phyloP scores from a whole-genome alignment of 2,888 invertebrate species.

The Hoplodrina blanda region DNA sequence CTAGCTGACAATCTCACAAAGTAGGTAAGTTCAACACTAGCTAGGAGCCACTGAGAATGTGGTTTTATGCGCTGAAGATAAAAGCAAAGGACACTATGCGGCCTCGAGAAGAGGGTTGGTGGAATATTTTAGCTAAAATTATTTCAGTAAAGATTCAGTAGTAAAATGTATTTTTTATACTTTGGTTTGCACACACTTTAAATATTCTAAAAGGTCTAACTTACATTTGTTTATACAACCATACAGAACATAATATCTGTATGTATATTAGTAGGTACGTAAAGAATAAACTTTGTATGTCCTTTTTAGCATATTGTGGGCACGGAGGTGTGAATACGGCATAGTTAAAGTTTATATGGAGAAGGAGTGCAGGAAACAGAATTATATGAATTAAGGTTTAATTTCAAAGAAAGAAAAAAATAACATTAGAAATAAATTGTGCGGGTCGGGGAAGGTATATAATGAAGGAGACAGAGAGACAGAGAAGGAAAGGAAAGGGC shows the following conservation, averaged over 20 bases:
- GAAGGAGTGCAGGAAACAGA: no score
- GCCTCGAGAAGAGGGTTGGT: not conserved
- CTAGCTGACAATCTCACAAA: slow-evolving; percentile 3
- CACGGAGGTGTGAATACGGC: not conserved
- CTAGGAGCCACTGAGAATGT: not conserved
- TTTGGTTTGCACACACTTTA: not conserved
- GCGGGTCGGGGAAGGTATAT: no score
- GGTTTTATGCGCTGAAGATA: slow-evolving; percentile 16
- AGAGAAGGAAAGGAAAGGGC: no score
- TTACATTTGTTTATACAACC: not conserved
- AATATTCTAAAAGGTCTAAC: not conserved
- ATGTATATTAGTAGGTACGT: not conserved
- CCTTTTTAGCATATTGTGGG: not conserved
- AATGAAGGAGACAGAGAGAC: no score
- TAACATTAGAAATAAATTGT: no score
- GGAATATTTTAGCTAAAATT: slow-evolving; percentile 1
- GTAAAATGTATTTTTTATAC: slow-evolving; percentile 1
- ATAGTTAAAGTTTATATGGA: no score
- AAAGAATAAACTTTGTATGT: not conserved
- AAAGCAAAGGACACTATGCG: slow-evolving; percentile 11
- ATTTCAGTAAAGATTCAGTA: not conserved
- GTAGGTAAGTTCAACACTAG: not conserved
- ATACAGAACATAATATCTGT: no score
- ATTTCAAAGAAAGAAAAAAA: no score
- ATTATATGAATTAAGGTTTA: no score